phyloP scores from a whole-genome alignment of 2,113 vertebrate species.

The Tringa solitaria region DNA sequence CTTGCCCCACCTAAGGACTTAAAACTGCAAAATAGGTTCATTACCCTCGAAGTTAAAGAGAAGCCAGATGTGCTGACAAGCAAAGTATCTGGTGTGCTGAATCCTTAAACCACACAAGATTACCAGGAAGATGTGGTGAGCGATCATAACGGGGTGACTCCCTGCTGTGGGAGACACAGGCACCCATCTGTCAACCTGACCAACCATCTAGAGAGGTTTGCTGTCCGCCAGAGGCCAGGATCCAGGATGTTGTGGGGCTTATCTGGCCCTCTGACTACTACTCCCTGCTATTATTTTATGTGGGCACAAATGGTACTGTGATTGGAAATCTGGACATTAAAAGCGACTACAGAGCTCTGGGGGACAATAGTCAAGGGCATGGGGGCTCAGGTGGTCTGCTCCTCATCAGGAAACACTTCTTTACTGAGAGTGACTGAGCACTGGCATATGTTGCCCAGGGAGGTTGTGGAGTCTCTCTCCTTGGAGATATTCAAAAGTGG shows the following conservation, averaged over 20 bases:
- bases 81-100: neutral
- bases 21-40: neutral
- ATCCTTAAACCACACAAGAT: neutral
- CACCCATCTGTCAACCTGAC: neutral
- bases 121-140: neutral
- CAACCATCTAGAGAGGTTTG: neutral
- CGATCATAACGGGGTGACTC: neutral
- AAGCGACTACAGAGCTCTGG: neutral
- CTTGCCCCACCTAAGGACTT: neutral
- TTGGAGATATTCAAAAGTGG: neutral
- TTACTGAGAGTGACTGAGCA: neutral
- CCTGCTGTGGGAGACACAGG: neutral
- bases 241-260: neutral
- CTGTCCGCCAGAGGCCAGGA: neutral
- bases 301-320: neutral
- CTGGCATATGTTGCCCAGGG: neutral
- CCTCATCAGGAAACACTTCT: neutral
- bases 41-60: rapidly evolving
- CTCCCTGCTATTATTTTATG: neutral
- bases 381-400: neutral
- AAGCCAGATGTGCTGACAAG: neutral
- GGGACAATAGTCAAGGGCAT: neutral
- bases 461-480: neutral
- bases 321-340: neutral
- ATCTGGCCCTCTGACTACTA: neutral